phyloP scores from a whole-genome alignment of 2,113 vertebrate species.

The Pteronura brasiliensis region DNA sequence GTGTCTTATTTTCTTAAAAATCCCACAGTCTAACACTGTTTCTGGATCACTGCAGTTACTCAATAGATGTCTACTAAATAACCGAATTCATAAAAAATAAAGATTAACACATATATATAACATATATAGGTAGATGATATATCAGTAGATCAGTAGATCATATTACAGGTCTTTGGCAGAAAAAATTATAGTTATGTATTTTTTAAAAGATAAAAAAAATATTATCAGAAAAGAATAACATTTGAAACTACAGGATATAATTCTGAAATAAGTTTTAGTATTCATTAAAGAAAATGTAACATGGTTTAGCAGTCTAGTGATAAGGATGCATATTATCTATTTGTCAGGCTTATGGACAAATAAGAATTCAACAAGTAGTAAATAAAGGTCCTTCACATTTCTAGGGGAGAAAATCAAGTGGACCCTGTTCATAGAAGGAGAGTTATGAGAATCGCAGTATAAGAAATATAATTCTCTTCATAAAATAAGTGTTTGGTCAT shows the following conservation, averaged over 20 bases:
- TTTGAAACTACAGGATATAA: background rate
- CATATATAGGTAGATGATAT: background rate
- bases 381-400: background rate
- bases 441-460: background rate
- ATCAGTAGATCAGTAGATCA: background rate
- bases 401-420: background rate
- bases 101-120: background rate
- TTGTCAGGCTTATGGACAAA: background rate
- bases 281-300: background rate
- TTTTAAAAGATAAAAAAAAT: background rate
- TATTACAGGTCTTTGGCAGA: background rate
- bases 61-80: background rate
- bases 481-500: background rate
- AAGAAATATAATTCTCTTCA: background rate
- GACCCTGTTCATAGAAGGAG: background rate
- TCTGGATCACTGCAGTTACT: background rate
- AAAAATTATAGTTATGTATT: background rate
- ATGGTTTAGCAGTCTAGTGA: background rate
- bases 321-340: background rate
- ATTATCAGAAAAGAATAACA: background rate
- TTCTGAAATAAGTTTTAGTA: background rate
- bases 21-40: background rate
- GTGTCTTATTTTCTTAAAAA: background rate
- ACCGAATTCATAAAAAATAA: background rate
- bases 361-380: background rate